Evolutionary conservation across 2,888 invertebrate species (phyloP).

Genomic region (Philaethria dido): DNA sequence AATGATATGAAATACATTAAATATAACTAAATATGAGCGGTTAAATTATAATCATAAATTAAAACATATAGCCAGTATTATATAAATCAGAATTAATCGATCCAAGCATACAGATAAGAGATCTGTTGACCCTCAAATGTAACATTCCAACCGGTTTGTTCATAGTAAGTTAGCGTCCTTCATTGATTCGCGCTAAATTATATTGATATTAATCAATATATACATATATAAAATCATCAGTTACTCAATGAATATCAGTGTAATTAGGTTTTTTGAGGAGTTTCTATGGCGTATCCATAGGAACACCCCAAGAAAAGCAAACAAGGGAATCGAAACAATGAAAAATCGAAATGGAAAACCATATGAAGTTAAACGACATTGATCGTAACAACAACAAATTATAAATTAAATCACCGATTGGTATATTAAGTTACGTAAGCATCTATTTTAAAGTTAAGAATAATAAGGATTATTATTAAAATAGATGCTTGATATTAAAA

Average conservation of each 20-base stretch:
- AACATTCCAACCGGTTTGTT: constrained; percentile 9
- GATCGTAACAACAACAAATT: too few species aligned
- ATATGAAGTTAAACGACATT: too few species aligned
- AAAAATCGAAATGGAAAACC: too few species aligned
- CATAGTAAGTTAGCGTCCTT: constrained; percentile 7
- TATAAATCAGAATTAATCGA: neutral
- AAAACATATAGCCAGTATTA: neutral
- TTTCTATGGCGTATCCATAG: too few species aligned
- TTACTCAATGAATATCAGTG: too few species aligned
- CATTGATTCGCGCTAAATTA: neutral
- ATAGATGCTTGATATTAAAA: too few species aligned
- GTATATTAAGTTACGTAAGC: neutral
- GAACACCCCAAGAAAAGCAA: too few species aligned
- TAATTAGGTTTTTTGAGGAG: too few species aligned
- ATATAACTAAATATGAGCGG: neutral
- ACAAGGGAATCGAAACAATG: too few species aligned
- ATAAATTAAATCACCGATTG: neutral
- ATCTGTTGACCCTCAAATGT: constrained; percentile 12
- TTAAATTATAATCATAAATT: neutral
- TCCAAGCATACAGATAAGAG: neutral
- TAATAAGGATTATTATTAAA: too few species aligned
- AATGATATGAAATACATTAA: neutral
- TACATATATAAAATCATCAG: too few species aligned
- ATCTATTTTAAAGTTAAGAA: neutral
- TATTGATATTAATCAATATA: neutral